A percentile compares a stretch with the other conserved stretches of the same genome.
These are phyloP conservation scores for Parauchenoglanis ngamensis DNA, from an alignment of 2,797 vertebrate species.

Conservation along the genomic window DNA sequence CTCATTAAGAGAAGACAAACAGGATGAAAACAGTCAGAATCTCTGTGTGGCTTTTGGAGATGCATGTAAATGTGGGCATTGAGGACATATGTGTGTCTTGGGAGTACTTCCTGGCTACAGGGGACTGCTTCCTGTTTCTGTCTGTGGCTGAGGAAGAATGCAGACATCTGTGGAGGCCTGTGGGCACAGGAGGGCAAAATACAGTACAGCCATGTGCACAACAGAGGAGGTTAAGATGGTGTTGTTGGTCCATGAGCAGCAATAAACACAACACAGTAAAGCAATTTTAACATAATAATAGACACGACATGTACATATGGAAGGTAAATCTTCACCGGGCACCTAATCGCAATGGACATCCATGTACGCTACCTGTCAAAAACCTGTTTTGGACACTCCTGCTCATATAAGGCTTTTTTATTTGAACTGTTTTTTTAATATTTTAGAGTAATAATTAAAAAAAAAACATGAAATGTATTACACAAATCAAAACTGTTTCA, in stretches of 20 bases:
- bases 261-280: neutral
- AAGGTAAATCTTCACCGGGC: neutral
- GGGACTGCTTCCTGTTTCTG: slow-evolving; percentile 42
- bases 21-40: slow-evolving; percentile 28
- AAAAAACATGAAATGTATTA: neutral
- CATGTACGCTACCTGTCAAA: neutral
- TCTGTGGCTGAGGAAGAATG: slow-evolving; percentile 5
- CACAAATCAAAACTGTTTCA: neutral
- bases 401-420: neutral
- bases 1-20: slow-evolving; percentile 39
- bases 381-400: neutral
- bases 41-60: neutral
- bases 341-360: neutral
- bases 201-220: neutral
- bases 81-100: slow-evolving; percentile 36
- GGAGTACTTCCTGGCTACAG: slow-evolving; percentile 50
- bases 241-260: neutral
- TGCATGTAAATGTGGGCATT: slow-evolving; percentile 16
- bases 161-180: slow-evolving; percentile 26
- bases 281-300: neutral
- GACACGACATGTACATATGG: neutral
- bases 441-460: neutral
- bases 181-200: slow-evolving; percentile 7
- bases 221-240: neutral
- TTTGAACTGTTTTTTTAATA: neutral